These are phyloP conservation scores for Phyllotreta cruciferae DNA, from an alignment of 2,888 invertebrate species.

Conservation along the genomic window DNA sequence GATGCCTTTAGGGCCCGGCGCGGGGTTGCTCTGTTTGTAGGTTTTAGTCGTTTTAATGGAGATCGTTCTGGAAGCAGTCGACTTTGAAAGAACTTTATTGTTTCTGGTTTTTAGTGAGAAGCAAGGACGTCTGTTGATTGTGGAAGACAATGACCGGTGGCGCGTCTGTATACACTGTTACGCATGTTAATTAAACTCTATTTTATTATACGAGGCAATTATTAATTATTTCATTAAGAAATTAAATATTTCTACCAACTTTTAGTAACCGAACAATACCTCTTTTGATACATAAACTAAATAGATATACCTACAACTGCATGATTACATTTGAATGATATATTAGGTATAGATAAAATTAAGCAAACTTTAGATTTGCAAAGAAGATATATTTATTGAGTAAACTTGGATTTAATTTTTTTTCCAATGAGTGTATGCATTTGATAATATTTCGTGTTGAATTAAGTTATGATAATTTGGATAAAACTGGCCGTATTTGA, in stretches of 20 bases:
- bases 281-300: neutral
- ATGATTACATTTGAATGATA: too few species aligned
- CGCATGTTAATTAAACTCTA: neutral
- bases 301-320: neutral
- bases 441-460: conserved; percentile 1
- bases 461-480: conserved; percentile 10
- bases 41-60: conserved; percentile 26
- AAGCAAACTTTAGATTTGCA: too few species aligned
- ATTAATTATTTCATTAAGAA: neutral
- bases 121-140: conserved; percentile 35
- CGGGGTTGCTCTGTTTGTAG: conserved; percentile 26
- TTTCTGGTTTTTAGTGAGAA: conserved; percentile 19
- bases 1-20: conserved; percentile 37
- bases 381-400: too few species aligned
- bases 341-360: too few species aligned
- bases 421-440: conserved; percentile 11
- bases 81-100: conserved; percentile 36
- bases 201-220: too few species aligned
- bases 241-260: neutral
- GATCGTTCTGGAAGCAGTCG: conserved; percentile 31
- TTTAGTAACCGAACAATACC: too few species aligned
- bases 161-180: conserved; percentile 8
- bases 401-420: neutral
- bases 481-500: conserved; percentile 12
- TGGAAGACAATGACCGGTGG: conserved; percentile 23